Percentiles rank a stretch among this genome's conserved stretches.
Conservation (phyloP, 64 coral and sea anemone genomes). For the Hydrozoanthus tunicans region DNA sequence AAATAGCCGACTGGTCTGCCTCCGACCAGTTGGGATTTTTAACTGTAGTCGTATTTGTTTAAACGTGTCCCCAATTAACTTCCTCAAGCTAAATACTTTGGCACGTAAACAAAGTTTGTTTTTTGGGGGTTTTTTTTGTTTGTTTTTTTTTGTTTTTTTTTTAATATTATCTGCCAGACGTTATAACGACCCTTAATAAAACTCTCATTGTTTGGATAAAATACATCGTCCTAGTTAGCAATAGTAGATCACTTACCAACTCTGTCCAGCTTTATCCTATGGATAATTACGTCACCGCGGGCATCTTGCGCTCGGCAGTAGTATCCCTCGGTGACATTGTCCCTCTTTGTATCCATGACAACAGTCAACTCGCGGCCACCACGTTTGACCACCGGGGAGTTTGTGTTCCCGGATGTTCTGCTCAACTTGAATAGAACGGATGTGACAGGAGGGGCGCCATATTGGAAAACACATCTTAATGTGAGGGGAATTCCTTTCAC, state of each 20-base stretch:
- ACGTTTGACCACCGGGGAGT: not conserved
- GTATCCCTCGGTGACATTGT: not conserved
- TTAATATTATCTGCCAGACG: too few relatives aligned
- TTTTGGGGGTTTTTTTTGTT: too few relatives aligned
- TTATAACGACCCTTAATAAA: too few relatives aligned
- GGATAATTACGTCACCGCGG: constrained; percentile 6
- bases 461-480: constrained; percentile 11
- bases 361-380: not conserved
- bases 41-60: too few relatives aligned
- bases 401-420: not conserved
- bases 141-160: too few relatives aligned
- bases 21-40: too few relatives aligned
- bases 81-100: too few relatives aligned
- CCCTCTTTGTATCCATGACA: not conserved
- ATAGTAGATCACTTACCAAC: not conserved
- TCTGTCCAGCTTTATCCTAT: constrained; percentile 13
- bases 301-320: constrained; percentile 29
- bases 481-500: constrained; percentile 29
- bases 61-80: too few relatives aligned
- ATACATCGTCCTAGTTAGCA: too few relatives aligned
- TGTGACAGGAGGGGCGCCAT: constrained; percentile 39
- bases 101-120: too few relatives aligned
- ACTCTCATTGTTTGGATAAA: too few relatives aligned
- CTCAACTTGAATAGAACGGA: not conserved
- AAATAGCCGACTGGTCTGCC: too few relatives aligned